phyloP scores from a whole-genome alignment of 2,888 invertebrate species.

The Ochropacha duplaris region DNA sequence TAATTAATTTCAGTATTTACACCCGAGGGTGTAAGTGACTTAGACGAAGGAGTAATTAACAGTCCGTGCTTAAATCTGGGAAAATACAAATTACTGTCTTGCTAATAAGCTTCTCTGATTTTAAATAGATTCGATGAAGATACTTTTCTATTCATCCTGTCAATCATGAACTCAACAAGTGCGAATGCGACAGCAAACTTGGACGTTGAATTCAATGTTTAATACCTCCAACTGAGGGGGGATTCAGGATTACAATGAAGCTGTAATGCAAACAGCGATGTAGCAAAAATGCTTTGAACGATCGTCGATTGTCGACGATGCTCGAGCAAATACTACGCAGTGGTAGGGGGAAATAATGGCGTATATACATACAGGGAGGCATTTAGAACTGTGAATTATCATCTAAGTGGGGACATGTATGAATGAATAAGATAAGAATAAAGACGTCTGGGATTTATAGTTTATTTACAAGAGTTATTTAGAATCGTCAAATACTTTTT shows the following conservation, averaged over 20 bases:
- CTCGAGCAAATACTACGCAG: slow-evolving; percentile 48
- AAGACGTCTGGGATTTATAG: neutral
- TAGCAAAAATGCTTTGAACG: slow-evolving; percentile 51
- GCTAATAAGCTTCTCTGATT: too few species aligned
- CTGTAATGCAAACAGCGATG: slow-evolving; percentile 57
- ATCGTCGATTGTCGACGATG: slow-evolving; percentile 51
- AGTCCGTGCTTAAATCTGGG: neutral
- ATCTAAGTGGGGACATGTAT: slow-evolving; percentile 17
- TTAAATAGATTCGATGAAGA: too few species aligned
- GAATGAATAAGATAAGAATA: neutral
- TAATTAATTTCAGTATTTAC: neutral
- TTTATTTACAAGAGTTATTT: neutral
- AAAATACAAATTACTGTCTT: neutral
- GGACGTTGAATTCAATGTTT: slow-evolving; percentile 37
- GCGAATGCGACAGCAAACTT: slow-evolving; percentile 36
- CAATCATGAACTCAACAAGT: slow-evolving; percentile 38
- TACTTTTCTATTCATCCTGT: too few species aligned
- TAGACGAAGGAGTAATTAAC: neutral
- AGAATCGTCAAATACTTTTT: slow-evolving; percentile 7
- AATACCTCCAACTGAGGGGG: slow-evolving; percentile 18
- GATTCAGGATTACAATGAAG: slow-evolving; percentile 37
- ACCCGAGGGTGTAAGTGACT: neutral
- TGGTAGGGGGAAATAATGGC: slow-evolving; percentile 30
- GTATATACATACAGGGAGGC: slow-evolving; percentile 17
- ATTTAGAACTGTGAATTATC: slow-evolving; percentile 25